These are phyloP conservation scores for Opisthograptis luteolata DNA, from an alignment of 2,888 invertebrate genomes.

Conservation along the genomic window DNA sequence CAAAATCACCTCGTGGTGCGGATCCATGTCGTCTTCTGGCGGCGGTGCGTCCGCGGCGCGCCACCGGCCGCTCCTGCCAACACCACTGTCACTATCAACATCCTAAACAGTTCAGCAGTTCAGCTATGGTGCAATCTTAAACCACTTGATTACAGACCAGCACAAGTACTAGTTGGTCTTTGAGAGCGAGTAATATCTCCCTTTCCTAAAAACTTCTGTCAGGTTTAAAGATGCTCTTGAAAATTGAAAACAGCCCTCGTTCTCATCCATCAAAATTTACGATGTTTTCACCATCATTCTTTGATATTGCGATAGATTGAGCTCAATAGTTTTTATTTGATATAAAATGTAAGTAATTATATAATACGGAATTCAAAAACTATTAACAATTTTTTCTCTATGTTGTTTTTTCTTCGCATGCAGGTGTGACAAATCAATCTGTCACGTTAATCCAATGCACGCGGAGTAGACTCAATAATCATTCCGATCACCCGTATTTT, in stretches of 20 bases:
- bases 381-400: neutral
- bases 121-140: conserved; percentile 42
- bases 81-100: conserved; percentile 61
- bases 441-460: neutral
- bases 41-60: conserved; percentile 76
- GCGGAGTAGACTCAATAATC: too few species aligned
- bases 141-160: conserved; percentile 31
- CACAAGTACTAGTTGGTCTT: too few species aligned
- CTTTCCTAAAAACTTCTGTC: too few species aligned
- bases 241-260: too few species aligned
- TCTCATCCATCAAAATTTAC: too few species aligned
- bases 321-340: neutral
- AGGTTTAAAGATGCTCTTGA: too few species aligned
- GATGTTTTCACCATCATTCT: too few species aligned
- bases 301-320: too few species aligned
- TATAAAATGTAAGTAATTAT: neutral
- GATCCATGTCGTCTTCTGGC: conserved; percentile 75
- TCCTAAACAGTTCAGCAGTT: conserved; percentile 40
- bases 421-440: neutral
- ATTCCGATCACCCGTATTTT: too few species aligned
- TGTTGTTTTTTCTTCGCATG: neutral
- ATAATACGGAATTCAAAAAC: neutral
- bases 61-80: conserved; percentile 80
- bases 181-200: too few species aligned
- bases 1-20: conserved; percentile 83